Evolutionary conservation across 2,888 invertebrate genomes (phyloP).

Genomic region (Epinotia demarniana): DNA sequence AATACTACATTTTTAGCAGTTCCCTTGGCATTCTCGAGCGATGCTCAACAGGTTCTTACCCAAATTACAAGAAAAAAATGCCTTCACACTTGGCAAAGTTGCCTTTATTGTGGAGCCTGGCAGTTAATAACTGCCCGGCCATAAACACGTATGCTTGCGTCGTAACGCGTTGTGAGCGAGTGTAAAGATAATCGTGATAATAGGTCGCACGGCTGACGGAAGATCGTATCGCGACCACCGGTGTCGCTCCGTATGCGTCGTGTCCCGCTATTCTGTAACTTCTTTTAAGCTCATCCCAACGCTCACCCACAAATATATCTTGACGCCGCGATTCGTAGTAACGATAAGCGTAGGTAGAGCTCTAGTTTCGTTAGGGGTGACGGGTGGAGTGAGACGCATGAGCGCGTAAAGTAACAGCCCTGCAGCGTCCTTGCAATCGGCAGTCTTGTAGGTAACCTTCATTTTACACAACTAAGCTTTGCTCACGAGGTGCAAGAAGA

Average conservation of each 20-base stretch:
- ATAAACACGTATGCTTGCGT: conserved; percentile 29
- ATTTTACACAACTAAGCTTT: background rate
- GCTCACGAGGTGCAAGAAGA: background rate
- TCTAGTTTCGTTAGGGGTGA: too few relatives aligned
- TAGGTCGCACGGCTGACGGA: conserved; percentile 25
- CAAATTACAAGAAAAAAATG: background rate
- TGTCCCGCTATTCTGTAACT: background rate
- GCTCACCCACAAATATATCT: too few relatives aligned
- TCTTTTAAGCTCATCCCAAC: too few relatives aligned
- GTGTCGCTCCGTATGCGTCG: conserved; percentile 38
- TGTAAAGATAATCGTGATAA: conserved; percentile 61
- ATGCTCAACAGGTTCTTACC: background rate
- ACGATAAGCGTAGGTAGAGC: too few relatives aligned
- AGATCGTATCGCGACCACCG: conserved; percentile 45
- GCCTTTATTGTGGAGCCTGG: background rate
- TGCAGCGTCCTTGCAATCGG: background rate
- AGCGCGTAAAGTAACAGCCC: too few relatives aligned
- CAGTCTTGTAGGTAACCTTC: background rate
- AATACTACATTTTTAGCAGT: too few relatives aligned
- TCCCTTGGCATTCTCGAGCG: background rate
- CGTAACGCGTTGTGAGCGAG: conserved; percentile 48
- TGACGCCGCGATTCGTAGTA: too few relatives aligned
- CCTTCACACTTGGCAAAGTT: background rate
- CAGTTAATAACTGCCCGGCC: conserved; percentile 1
- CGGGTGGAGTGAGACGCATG: too few relatives aligned